Percentiles rank a stretch among this genome's conserved stretches.
Evolutionary conservation across 2,113 vertebrate species (phyloP).

Genomic region (Anoplopoma fimbria): DNA sequence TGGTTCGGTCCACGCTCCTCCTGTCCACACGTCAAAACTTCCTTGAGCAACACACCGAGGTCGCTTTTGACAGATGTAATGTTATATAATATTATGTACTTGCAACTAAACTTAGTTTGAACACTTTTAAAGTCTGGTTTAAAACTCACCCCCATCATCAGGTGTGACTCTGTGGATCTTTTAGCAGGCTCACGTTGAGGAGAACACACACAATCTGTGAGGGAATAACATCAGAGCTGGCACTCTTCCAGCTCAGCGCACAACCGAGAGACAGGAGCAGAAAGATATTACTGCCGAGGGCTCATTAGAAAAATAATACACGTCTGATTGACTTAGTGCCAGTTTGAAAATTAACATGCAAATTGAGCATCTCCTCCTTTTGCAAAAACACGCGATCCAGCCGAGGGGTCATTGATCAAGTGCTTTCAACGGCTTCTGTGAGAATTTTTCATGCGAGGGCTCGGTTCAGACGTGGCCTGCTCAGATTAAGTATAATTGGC

Average conservation of each 20-base stretch:
- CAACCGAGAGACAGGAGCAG: not conserved
- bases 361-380: conserved; percentile 34
- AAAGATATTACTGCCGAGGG: conserved; percentile 4
- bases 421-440: conserved; percentile 30
- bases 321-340: conserved; percentile 32
- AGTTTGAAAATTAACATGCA: conserved; percentile 50
- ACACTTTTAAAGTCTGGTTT: not conserved
- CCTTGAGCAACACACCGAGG: not conserved
- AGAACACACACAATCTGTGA: rapidly evolving
- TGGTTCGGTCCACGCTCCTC: not conserved
- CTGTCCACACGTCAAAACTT: not conserved
- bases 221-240: not conserved
- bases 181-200: not conserved
- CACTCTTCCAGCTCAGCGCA: not conserved
- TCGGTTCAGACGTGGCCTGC: not conserved
- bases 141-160: not conserved
- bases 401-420: conserved; percentile 31
- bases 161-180: not conserved
- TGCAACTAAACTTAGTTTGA: not conserved
- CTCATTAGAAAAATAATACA: conserved; percentile 45
- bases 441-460: conserved; percentile 22
- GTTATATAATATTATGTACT: not conserved
- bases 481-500: conserved; percentile 11
- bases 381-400: conserved; percentile 9
- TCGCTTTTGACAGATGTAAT: not conserved